These are phyloP conservation scores for Equus przewalskii DNA, from an alignment of 2,113 vertebrate genomes.

Conservation along the genomic window DNA sequence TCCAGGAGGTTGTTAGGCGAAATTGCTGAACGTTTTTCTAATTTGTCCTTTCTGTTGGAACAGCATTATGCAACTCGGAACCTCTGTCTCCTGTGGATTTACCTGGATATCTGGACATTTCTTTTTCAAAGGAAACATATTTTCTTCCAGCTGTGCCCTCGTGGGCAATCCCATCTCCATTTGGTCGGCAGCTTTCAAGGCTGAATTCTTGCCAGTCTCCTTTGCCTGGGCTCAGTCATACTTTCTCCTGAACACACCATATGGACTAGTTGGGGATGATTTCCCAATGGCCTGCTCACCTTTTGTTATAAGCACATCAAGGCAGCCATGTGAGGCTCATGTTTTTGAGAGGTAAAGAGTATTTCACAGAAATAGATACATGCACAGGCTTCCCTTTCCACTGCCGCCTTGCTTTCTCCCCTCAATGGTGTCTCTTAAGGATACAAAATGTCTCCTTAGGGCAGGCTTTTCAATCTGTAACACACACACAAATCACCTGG, in stretches of 20 bases:
- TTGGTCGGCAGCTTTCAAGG: neutral
- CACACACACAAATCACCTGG: neutral
- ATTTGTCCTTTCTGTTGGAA: neutral
- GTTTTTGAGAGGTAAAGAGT: neutral
- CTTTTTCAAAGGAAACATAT: constrained; percentile 37
- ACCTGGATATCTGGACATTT: neutral
- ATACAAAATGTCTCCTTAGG: neutral
- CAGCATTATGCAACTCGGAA: neutral
- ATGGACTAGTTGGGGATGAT: neutral
- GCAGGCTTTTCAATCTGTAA: neutral
- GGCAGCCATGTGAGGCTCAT: neutral
- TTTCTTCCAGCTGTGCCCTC: constrained; percentile 43
- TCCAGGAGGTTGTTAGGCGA: neutral
- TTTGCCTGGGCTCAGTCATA: neutral
- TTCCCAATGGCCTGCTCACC: neutral
- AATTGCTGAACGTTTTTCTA: neutral
- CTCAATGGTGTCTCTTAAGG: neutral
- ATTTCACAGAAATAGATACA: constrained; percentile 12
- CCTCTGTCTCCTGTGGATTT: constrained; percentile 1
- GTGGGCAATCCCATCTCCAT: neutral
- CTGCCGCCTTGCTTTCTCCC: neutral
- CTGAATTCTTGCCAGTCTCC: neutral
- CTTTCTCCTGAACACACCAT: neutral
- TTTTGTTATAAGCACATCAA: neutral
- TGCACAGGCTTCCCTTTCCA: neutral